Evolutionary conservation across 1,140 invertebrate genomes (phyloP).

Genomic region (Vanessa atalanta): DNA sequence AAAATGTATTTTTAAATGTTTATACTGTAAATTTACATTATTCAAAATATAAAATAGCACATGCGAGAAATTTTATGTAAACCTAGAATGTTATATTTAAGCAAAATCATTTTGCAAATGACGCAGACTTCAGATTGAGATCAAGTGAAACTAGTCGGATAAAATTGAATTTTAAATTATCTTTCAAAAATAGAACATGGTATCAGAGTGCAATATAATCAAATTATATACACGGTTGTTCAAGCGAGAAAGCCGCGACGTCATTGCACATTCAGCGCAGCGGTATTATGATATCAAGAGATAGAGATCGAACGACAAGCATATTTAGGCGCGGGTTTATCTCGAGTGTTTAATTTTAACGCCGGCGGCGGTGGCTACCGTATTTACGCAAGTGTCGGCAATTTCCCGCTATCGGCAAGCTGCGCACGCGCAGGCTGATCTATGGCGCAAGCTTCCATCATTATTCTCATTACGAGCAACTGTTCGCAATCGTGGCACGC

Average conservation of each 20-base stretch:
- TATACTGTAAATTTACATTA: too few relatives aligned
- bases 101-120: neutral
- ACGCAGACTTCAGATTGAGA: constrained; percentile 2
- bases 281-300: constrained; percentile 39
- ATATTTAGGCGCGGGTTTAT: constrained; percentile 43
- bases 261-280: constrained; percentile 20
- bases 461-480: constrained; percentile 64
- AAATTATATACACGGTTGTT: constrained; percentile 16
- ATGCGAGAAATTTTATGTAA: neutral
- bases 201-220: constrained; percentile 11
- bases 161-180: constrained; percentile 14
- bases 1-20: too few relatives aligned
- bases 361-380: constrained; percentile 47
- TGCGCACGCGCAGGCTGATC: constrained; percentile 61
- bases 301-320: constrained; percentile 40
- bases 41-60: neutral
- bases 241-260: constrained; percentile 26
- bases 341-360: constrained; percentile 41
- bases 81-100: neutral
- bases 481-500: constrained; percentile 54
- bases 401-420: constrained; percentile 61
- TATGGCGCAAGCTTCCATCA: constrained; percentile 73
- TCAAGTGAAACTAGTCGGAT: neutral
- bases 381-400: constrained; percentile 72
- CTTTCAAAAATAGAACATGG: constrained; percentile 8